Evolutionary conservation across 2,888 invertebrate genomes (phyloP), one percentile per base, ranked within the genome.

Genomic region (Salticus scenicus): DNA sequence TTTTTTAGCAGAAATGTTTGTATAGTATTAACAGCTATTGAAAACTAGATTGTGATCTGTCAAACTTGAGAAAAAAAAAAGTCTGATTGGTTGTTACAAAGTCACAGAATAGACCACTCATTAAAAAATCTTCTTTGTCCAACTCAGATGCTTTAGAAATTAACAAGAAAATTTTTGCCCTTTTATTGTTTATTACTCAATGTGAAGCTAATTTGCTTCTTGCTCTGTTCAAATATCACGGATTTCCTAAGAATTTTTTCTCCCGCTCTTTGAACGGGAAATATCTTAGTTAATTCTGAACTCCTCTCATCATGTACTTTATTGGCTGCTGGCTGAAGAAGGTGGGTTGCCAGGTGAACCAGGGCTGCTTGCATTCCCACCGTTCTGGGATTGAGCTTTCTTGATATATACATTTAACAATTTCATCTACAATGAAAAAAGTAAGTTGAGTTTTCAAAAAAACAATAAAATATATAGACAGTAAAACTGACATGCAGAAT

Each of bases 391-490:
- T 57, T 87, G 79, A 1, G 94, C 93, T 89, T 94, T 92, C 90
- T 94, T 94, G 89, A 95, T 95, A 91, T 96, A 96, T 87, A 96
- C 92, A 89, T 96, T 95, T 87, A 97, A 92, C 81, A 97, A 93
- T 88, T 97, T 95, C 90, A 91, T 90, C 92, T 92, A 90, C 30
- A 90, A 90, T 71, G 82, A 81, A 73, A 37, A 42, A 24, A 76
- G 24, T 4, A 1, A 63, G 4, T n/a, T n/a, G 51, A n/a, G n/a
- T n/a, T n/a, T n/a, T n/a, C n/a, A n/a, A n/a, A n/a, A n/a, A n/a
- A n/a, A n/a, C n/a, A n/a, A n/a, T n/a, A n/a, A n/a, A n/a, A n/a
- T n/a, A n/a, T n/a, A n/a, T n/a, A n/a, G n/a, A n/a, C n/a, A n/a
- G n/a, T n/a, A n/a, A n/a, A n/a, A n/a, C n/a, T n/a, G n/a, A n/a